Conservation (phyloP, 2,113 vertebrate species). For the Myotis yumanensis region DNA sequence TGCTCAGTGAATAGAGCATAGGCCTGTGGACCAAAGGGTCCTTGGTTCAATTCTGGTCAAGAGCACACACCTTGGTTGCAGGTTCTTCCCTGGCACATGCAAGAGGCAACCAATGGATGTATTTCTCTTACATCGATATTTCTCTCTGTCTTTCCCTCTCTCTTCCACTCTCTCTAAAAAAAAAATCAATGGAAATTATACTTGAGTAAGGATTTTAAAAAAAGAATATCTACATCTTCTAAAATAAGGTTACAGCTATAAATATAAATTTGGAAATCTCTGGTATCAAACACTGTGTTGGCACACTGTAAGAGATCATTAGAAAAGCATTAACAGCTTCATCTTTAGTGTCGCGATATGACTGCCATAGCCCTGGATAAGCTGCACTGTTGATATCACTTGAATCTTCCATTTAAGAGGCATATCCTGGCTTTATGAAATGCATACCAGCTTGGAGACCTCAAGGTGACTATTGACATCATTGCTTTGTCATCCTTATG, state of each 20-base stretch:
- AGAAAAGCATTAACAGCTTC: not conserved
- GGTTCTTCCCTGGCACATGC: no score
- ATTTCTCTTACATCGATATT: no score
- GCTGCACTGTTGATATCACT: not conserved
- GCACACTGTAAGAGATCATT: not conserved
- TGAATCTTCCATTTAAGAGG: conserved; percentile 16
- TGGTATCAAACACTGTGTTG: not conserved
- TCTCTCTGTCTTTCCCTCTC: no score
- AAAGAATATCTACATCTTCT: not conserved
- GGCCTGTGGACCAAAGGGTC: no score
- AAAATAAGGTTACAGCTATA: not conserved
- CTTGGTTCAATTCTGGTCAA: no score
- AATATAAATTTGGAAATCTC: not conserved
- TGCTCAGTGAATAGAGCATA: no score
- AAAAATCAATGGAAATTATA: no score
- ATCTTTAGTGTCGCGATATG: not conserved
- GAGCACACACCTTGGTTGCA: no score
- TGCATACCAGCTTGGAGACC: not conserved
- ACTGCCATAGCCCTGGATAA: not conserved
- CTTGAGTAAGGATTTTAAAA: no score
- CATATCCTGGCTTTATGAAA: conserved; percentile 7
- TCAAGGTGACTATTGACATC: conserved; percentile 45
- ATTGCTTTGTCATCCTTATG: conserved; percentile 38
- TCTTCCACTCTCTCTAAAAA: no score
- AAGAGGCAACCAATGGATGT: no score